Base-by-base conservation (phyloP, 2,888 invertebrate species). In the Drosophila mimica region DNA sequence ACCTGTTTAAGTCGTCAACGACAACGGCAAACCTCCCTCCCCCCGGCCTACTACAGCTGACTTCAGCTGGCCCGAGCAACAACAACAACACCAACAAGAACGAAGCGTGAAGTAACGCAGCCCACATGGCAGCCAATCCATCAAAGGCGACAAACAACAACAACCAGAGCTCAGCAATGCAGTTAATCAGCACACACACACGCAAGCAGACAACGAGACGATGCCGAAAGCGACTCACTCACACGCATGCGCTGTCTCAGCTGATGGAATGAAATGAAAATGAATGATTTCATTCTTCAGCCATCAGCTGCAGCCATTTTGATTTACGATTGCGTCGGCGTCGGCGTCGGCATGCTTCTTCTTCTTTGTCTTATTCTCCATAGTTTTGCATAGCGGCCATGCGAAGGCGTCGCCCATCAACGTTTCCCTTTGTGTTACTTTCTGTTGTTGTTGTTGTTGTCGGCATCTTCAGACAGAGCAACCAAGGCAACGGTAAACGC, bases 271-370 rank as follows among this genome's bases (percentile, higher is more conserved):
- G 80, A 76, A 78, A 79, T 71, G 74, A 76, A 80, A 79, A 86
- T 85, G 85, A 85, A 82, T 83, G 79, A 83, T 88, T 89, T 82
- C 81, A 81, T 82, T 89, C 88, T 82, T 81, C 84, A 85, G 77
- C 90, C 88, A 92, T 91, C 93, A 83, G 81, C 69, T 86, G 83
- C 85, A 92, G 92, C 93, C 93, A 93, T 93, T 93, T 93, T 93
- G 93, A 93, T 93, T 92, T 93, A 93, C 92, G 92, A 89, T 84
- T 78, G 71, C 89, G 66, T 74, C 70, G 82, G 67, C 58, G 68
- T 61, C 38, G 65, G 25, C 61, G 64, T 67, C 59, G 62, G 36
- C 51, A 36, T 60, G 53, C 46, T 28, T 40, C 28, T 25, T 30
- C 62, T 60, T 64, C 56, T 49, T n/a, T 28, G 28, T 30, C 64